phyloP scores from a whole-genome alignment of 2,888 invertebrate species.

The Xestia c-nigrum region DNA sequence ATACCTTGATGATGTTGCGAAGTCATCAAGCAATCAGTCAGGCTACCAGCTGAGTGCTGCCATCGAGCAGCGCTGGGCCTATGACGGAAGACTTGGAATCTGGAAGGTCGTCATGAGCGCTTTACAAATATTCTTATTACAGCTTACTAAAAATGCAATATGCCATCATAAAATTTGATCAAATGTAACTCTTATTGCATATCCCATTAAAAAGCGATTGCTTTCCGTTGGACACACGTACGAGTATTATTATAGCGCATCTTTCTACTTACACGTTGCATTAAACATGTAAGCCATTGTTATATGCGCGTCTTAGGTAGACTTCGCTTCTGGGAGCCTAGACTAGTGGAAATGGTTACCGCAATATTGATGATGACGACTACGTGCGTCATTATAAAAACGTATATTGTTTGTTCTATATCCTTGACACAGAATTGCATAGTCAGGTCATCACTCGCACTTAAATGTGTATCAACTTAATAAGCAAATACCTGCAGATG shows the following conservation, averaged over 20 bases:
- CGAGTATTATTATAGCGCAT: background rate
- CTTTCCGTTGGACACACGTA: background rate
- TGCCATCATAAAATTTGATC: background rate
- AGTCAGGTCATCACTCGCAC: no score
- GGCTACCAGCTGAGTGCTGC: background rate
- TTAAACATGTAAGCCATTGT: background rate
- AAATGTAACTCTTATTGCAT: background rate
- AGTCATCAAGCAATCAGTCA: background rate
- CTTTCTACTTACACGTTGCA: background rate
- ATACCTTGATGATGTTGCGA: background rate
- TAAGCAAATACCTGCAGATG: no score
- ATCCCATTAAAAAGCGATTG: background rate
- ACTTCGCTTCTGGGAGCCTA: background rate
- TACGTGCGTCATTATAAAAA: background rate
- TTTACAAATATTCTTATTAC: background rate
- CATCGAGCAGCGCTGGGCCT: background rate
- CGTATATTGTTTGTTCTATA: background rate
- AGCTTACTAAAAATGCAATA: background rate
- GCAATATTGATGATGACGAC: background rate
- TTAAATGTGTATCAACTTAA: no score
- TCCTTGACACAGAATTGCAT: background rate
- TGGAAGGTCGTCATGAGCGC: background rate
- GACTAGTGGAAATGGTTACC: background rate
- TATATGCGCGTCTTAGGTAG: background rate
- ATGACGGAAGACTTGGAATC: background rate